Base-by-base conservation (phyloP, 2,888 invertebrate genomes). In the Drosophila algonquin region DNA sequence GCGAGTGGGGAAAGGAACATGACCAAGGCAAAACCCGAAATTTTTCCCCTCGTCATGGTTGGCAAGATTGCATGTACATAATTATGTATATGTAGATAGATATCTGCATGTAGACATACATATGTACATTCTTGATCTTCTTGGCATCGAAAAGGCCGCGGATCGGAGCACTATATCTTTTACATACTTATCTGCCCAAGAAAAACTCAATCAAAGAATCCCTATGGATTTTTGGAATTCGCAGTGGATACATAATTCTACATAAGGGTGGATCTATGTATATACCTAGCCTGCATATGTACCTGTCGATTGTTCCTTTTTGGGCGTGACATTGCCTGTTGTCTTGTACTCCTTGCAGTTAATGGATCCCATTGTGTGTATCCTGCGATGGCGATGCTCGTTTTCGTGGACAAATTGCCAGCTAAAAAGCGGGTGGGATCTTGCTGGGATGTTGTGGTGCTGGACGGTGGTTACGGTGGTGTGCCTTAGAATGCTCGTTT, bases 281-380 rank as follows among this genome's bases (percentile, higher is more conserved):
- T 3, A 21, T 21, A 21, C 21, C 14, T 21, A 12, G 4, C 16
- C 16, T n/a, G 3, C 14, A n/a, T 16, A 24, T 35, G 56, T 78
- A 86, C 89, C 83, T 80, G 87, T 51, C 0, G 70, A 69, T 35
- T 84, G 84, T 12, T 77, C 84, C 14, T 71, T 77, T 51, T 87
- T 83, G 56, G 89, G 79, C 67, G 87, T 79, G 73, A 83, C 77
- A 67, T 82, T 84, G 51, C 83, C 90, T 30, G 81, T 84, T 9
- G 91, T 91, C 50, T 87, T 90, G 75, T 91, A 91, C 70, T 91
- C 91, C 79, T 92, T 91, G 77, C 91, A 91, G 65, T 91, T 91
- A 53, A 88, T 79, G 40, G 92, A 90, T 40, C 91, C 91, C 91
- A 91, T 91, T 64, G 51, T 85, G 67, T 67, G 45, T 44, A 74